These are phyloP conservation scores for Glaucidium brasilianum DNA, from an alignment of 2,113 vertebrate species.

Conservation along the genomic window DNA sequence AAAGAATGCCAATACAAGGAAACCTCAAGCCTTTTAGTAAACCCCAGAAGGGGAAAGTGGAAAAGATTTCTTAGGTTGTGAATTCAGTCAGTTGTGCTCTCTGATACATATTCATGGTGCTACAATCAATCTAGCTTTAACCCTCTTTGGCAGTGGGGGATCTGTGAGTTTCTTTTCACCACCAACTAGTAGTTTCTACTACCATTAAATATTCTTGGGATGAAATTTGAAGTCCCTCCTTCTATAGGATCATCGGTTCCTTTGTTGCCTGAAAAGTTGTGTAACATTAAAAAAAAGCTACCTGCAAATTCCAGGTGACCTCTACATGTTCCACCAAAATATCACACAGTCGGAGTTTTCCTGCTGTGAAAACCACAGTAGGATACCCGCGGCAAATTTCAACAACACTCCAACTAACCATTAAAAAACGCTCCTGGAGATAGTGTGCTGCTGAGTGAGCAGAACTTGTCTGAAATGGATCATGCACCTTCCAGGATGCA, in stretches of 20 bases:
- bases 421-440: background rate
- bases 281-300: background rate
- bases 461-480: background rate
- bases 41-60: background rate
- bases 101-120: background rate
- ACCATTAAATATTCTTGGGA: background rate
- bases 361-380: background rate
- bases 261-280: background rate
- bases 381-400: background rate
- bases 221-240: background rate
- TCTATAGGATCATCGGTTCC: background rate
- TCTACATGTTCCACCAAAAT: background rate
- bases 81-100: background rate
- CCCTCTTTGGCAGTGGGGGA: background rate
- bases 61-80: background rate
- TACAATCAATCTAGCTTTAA: background rate
- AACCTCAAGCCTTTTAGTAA: background rate
- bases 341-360: background rate
- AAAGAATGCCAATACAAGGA: background rate
- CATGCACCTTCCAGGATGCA: background rate
- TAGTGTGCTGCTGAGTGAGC: background rate
- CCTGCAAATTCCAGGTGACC: background rate
- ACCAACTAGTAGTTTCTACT: background rate
- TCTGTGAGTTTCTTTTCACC: background rate
- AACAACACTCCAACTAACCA: background rate